Conservation (phyloP, 2,888 invertebrate species). For the Meta bourneti region DNA sequence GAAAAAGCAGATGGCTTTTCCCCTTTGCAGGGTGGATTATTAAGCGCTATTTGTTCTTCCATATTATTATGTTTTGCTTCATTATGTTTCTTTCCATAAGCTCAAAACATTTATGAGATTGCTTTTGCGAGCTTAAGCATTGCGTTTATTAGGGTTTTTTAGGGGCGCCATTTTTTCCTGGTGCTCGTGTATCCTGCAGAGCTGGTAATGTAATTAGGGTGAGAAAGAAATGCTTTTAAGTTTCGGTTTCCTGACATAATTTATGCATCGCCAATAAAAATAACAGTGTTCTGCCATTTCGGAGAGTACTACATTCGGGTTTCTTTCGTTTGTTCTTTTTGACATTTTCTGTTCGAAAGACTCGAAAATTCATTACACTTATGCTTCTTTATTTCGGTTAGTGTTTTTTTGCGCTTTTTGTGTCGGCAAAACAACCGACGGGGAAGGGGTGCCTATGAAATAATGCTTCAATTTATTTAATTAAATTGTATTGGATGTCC, state of each 20-base stretch:
- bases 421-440: too few relatives aligned
- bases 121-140: background rate
- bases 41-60: conserved; percentile 40
- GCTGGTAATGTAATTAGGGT: conserved; percentile 23
- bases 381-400: too few relatives aligned
- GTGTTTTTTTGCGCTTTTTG: too few relatives aligned
- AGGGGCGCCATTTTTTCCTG: background rate
- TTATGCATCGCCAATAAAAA: background rate
- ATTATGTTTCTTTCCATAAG: conserved; percentile 15
- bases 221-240: background rate
- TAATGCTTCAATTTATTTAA: too few relatives aligned
- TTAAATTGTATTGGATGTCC: too few relatives aligned
- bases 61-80: conserved; percentile 40
- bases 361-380: too few relatives aligned
- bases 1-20: conserved; percentile 40
- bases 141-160: background rate
- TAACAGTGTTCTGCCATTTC: background rate
- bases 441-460: too few relatives aligned
- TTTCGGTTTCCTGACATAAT: conserved; percentile 1
- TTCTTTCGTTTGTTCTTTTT: background rate
- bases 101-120: conserved; percentile 34
- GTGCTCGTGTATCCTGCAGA: background rate
- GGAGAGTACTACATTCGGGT: background rate
- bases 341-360: background rate
- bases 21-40: conserved; percentile 22